Base-by-base conservation (phyloP, 2,888 invertebrate species). In the Drosophila stalkeri region DNA sequence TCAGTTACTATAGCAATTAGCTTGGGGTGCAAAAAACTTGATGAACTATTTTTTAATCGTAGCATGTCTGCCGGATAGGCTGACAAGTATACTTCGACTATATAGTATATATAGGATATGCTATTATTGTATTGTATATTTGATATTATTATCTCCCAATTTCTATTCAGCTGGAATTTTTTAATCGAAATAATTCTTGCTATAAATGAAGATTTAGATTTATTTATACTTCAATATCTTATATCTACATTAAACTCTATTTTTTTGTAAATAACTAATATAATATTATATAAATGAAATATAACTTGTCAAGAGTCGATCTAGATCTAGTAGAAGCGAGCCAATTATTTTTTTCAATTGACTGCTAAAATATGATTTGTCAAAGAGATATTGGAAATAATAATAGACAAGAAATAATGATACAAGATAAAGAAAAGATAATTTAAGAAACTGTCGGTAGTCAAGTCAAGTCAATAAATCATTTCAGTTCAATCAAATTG, bases 1-100 rank as follows among this genome's bases (percentile, higher is more conserved):
- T 59, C 54, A 51, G 91, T 91, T 82, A 76, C 91, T 89, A 89
- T 89, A 86, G 90, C 77, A 85, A 89, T 81, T 77, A 63, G 55
- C 35, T 47, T 47, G 41, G 70, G 64, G 66, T 65, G 57, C 75
- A 67, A 68, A 52, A 75, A 78, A 86, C 74, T 80, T 72, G 73
- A 39, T 54, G 78, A 78, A 83, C 84, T 37, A 20, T 54, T 37
- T 20, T 20, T 33, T 33, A 51, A 18, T 12, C 18, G 33, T 18
- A 35, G 31, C 6, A 23, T 8, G 46, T 16, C 46, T 23, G 3
- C 9, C 16, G 27, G 27, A 27, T 27, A 27, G 0, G 16, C 16
- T 27, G 31, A 1, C 7, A 33, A 11, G 18, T 18, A 12, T 18
- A 49, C 31, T 49, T 31, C 1, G 9, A 0, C 39, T 16, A 16